Evolutionary conservation across 2,888 invertebrate genomes (phyloP).

Genomic region (Ophonus ardosiacus): DNA sequence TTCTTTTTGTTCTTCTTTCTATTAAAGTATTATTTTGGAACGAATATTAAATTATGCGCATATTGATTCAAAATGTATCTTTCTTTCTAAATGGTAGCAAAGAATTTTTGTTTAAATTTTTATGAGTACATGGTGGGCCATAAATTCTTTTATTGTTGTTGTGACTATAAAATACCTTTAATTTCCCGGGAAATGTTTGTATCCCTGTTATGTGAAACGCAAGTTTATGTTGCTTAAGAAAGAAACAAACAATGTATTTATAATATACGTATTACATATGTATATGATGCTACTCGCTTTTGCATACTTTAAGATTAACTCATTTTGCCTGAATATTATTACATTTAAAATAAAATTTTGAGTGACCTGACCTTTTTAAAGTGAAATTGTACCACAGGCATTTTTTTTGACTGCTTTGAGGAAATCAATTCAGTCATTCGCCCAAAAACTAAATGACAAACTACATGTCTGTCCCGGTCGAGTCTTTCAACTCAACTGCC

Average conservation of each 20-base stretch:
- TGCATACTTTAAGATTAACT: background rate
- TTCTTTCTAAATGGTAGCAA: background rate
- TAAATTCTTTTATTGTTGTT: slow-evolving; percentile 5
- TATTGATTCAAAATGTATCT: background rate
- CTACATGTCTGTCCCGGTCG: too few relatives aligned
- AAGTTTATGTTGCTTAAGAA: background rate
- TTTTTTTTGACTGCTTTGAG: too few relatives aligned
- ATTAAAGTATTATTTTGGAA: background rate
- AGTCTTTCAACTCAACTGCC: too few relatives aligned
- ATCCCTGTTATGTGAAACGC: background rate
- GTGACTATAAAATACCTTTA: background rate
- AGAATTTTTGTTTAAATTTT: background rate
- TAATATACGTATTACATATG: background rate
- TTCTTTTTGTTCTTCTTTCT: too few relatives aligned
- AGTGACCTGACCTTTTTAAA: too few relatives aligned
- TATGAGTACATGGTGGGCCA: background rate
- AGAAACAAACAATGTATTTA: background rate
- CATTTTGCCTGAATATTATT: too few relatives aligned
- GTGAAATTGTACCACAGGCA: too few relatives aligned
- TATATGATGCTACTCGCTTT: background rate
- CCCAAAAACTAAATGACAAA: too few relatives aligned
- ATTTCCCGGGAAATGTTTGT: background rate
- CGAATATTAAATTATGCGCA: background rate
- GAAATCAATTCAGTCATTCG: too few relatives aligned
- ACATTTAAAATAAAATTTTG: too few relatives aligned